phyloP scores from a whole-genome alignment of 2,797 vertebrate genomes.

The Champsocephalus esox region DNA sequence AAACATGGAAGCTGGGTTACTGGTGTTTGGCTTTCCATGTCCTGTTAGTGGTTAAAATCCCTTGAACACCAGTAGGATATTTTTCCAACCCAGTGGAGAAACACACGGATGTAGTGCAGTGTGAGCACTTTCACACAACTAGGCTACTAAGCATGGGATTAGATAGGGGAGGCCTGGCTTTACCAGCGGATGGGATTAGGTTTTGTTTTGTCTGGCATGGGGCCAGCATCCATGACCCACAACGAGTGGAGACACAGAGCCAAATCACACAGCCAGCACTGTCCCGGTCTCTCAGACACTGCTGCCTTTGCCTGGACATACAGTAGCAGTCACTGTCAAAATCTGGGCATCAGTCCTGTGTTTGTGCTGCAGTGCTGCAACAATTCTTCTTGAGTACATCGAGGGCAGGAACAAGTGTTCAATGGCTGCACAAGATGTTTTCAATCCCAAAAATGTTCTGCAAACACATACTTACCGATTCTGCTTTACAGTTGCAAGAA shows the following conservation, averaged over 20 bases:
- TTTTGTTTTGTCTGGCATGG: constrained; percentile 80
- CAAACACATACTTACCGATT: constrained; percentile 1
- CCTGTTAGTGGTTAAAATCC: constrained; percentile 36
- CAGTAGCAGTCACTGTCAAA: constrained; percentile 34
- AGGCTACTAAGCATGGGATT: constrained; percentile 78
- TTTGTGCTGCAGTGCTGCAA: constrained; percentile 9
- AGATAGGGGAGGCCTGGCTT: constrained; percentile 71
- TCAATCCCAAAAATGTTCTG: background rate
- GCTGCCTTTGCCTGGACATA: constrained; percentile 36
- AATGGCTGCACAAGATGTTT: background rate
- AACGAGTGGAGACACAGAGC: constrained; percentile 54
- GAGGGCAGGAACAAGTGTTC: constrained; percentile 2
- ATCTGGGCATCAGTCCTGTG: constrained; percentile 30
- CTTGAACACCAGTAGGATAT: constrained; percentile 53
- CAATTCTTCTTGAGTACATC: constrained; percentile 1
- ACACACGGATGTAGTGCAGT: constrained; percentile 73
- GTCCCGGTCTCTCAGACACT: constrained; percentile 46
- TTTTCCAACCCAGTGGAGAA: constrained; percentile 77
- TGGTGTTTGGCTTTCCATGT: constrained; percentile 14
- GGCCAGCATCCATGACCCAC: constrained; percentile 71
- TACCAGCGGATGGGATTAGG: constrained; percentile 81
- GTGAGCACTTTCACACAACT: constrained; percentile 80
- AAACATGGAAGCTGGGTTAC: constrained; percentile 23
- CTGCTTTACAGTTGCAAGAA: background rate
- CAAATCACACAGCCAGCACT: constrained; percentile 60